Base-by-base conservation (phyloP, 2,888 invertebrate species). In the Rhabditophanes sp. region DNA sequence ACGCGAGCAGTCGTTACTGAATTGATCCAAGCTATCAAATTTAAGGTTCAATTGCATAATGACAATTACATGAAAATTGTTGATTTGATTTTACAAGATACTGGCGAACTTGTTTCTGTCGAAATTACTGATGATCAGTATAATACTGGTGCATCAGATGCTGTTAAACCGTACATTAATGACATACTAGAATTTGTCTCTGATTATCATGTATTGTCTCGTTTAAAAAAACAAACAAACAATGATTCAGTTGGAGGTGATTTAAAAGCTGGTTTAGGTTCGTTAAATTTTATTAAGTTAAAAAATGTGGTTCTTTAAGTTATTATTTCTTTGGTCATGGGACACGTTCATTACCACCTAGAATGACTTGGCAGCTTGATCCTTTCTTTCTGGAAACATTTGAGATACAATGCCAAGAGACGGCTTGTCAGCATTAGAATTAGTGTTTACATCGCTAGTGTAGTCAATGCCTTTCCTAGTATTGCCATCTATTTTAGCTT, bases 141-240 rank as follows among this genome's bases (percentile, higher is more conserved):
- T 44, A 72, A 70, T 39, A 83, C 84, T 2, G 84, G 82, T 50
- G 82, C 87, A 0, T 79, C 83, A 2, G 96, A 99, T 68, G 85
- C 87, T 60, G 78, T 93, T 76, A 74, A 82, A 17, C 79, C 81
- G 37, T 82, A 88, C 66, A 74, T 93, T 35, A 76, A 77, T 15
- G 96, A 99, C 67, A 79, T 85, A 48, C 73, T 93, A 25, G 93
- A 93, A 46, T 82, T 96, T 66, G 73, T 99, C 44, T 79, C 83
- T 7, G 96, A 96, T 68, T 82, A 90, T 46, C 87, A 96, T 64
- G 82, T 90, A 1, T 74, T 96, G 35, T 82, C 82, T 53, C 90
- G 88, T 74, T 79, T 96, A 47, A 93, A 90, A 46, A 62, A 62
- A 30, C 58, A 63, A 33, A 51, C 55, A 7, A 46, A 52, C 18